Evolutionary conservation across 2,113 vertebrate genomes (phyloP), one percentile per base, ranked within the genome.

Genomic region (Oxyruncus cristatus): DNA sequence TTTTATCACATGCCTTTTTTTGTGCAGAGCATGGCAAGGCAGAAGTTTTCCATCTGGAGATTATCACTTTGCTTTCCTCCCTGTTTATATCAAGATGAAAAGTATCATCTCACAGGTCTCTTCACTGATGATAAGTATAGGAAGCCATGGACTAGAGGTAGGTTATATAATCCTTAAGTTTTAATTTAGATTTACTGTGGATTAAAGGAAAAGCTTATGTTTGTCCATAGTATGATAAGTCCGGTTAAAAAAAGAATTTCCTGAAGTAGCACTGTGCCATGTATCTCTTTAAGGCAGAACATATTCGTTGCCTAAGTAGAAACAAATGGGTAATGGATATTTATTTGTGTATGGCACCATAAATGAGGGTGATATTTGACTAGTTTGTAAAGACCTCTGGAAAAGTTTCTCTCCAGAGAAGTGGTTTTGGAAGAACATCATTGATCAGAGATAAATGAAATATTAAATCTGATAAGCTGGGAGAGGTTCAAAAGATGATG

Each of bases 81-180:
- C 62, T 97, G 91, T 95, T 97, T 98, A 71, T 77, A 93, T 88
- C 95, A 98, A 89, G 87, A 97, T 85, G 96, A 95, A 87, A 96
- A 97, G 23, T 98, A 97, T 84, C 92, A 85, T 88, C 95, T 97
- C 84, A 72, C 46, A 86, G 95, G 93, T 91, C 63, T 95, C 44
- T 96, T 97, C 91, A 84, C 53, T 90, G 95, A 97, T 96, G 81
- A 98, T 75, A 95, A 95, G n/a, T 98, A 97, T 63, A 98, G 98
- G 81, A 98, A 80, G 74, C 98, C 98, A 21, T 98, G 98, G 98
- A 98, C 83, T 59, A 98, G 95, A 98, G 93, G 98, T 98, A 98
- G 62, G 93, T 93, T 95, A 30, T 63, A 21, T 32, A 77, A 65
- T 46, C 53, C 35, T 81, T 56, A 92, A 35, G 0, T 94, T 96